These are phyloP conservation scores for Clangula hyemalis DNA, from an alignment of 2,797 vertebrate genomes.

Conservation along the genomic window DNA sequence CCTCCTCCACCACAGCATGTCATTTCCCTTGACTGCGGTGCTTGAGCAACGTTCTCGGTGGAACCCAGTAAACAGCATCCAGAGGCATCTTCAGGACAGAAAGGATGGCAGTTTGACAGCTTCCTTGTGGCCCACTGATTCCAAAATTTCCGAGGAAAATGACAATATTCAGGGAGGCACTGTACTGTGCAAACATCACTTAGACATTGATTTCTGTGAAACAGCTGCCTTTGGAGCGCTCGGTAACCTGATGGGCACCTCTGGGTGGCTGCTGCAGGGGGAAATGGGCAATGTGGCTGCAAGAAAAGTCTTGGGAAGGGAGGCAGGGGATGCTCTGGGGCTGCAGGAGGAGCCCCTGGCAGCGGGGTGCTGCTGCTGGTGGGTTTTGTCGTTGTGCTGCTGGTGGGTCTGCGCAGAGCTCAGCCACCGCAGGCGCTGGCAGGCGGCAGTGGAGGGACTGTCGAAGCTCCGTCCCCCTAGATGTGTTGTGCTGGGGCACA, in stretches of 20 bases:
- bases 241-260: background rate
- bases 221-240: background rate
- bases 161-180: background rate
- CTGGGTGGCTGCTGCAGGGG: background rate
- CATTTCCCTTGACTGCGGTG: background rate
- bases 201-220: background rate
- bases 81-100: background rate
- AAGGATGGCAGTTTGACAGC: slow-evolving; percentile 41
- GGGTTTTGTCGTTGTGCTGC: no score
- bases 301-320: background rate
- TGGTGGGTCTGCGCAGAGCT: background rate
- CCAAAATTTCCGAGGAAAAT: background rate
- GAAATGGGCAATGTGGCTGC: accelerated
- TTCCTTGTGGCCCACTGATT: background rate
- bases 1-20: background rate
- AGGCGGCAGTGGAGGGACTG: accelerated
- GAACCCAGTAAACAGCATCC: background rate
- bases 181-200: background rate
- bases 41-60: background rate
- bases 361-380: accelerated
- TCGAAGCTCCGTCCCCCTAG: no score
- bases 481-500: background rate
- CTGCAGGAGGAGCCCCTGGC: background rate
- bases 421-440: background rate
- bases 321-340: background rate